Conservation (phyloP, 2,797 vertebrate genomes). For the Hydrophis major region DNA sequence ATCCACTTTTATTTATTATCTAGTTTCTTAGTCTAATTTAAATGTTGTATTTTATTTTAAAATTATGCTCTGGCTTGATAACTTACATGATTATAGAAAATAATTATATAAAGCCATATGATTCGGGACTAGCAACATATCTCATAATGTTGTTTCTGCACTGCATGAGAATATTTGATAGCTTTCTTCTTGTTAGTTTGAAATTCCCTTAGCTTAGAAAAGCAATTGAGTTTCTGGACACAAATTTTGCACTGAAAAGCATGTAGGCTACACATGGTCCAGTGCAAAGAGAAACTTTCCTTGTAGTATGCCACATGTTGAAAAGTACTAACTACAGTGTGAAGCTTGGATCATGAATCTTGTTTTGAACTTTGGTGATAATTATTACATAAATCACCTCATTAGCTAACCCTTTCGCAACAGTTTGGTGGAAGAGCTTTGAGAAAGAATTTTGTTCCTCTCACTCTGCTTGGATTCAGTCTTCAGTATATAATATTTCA, state of each 20-base stretch:
- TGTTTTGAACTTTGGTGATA: neutral
- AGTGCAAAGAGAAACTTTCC: neutral
- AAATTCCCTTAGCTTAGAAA: neutral
- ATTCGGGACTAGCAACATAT: neutral
- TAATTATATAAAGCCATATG: neutral
- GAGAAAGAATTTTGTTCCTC: neutral
- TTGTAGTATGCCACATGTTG: neutral
- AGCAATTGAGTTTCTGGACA: neutral
- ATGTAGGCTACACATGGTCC: neutral
- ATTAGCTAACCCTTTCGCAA: neutral
- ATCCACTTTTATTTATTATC: neutral
- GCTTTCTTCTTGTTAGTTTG: neutral
- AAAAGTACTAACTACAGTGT: neutral
- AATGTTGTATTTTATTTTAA: neutral
- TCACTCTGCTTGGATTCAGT: neutral
- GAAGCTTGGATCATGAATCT: neutral
- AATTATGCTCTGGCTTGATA: neutral
- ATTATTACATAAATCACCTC: neutral
- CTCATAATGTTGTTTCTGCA: neutral
- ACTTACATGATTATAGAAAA: neutral
- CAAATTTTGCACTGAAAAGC: neutral
- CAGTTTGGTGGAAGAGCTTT: neutral
- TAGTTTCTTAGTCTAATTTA: neutral
- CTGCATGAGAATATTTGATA: neutral
- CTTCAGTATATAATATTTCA: neutral